A percentile compares a stretch with the other conserved stretches of the same genome.
phyloP scores from a whole-genome alignment of 2,113 vertebrate genomes.

The Garra rufa region DNA sequence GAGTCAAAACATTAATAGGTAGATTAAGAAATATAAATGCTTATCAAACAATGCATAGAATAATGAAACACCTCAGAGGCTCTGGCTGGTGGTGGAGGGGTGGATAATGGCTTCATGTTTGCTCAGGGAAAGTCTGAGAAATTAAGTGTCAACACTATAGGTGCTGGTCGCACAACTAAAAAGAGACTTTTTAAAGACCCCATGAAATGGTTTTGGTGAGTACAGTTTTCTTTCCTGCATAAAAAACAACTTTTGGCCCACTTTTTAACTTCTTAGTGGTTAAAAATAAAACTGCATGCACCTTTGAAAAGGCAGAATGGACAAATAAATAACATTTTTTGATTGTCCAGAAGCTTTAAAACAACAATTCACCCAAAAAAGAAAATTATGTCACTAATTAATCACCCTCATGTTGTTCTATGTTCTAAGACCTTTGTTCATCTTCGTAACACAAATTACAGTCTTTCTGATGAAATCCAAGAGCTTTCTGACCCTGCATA shows the following conservation, averaged over 20 bases:
- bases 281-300: neutral
- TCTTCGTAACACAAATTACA: no score
- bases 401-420: no score
- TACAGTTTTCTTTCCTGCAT: no score
- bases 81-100: neutral
- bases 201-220: neutral
- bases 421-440: no score
- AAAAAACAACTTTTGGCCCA: neutral
- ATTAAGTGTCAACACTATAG: slow-evolving; percentile 17
- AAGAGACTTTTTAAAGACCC: neutral
- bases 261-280: neutral
- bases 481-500: no score
- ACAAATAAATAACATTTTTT: neutral
- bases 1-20: neutral
- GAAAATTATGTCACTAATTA: no score
- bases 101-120: neutral
- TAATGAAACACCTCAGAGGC: neutral
- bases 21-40: neutral
- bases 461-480: no score
- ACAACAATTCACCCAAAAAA: no score
- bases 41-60: neutral
- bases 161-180: neutral
- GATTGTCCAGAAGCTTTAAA: neutral
- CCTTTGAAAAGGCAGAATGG: neutral
- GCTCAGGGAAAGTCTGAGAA: neutral